Base-by-base conservation (phyloP, 1,140 invertebrate genomes). In the Drosophila paulistorum region DNA sequence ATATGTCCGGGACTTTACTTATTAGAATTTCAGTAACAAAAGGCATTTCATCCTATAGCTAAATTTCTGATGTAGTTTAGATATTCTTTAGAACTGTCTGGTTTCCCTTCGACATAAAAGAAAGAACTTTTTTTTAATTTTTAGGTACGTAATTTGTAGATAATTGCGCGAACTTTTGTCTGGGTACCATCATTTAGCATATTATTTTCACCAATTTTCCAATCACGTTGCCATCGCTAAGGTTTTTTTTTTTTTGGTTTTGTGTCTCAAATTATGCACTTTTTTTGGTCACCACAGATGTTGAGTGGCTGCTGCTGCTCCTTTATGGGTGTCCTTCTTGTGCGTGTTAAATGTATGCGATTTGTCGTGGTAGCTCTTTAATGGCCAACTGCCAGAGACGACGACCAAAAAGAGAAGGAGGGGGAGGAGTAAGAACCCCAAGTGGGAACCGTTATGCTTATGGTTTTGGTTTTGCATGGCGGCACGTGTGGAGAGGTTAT, bases 261-360 rank as follows among this genome's bases (percentile, higher is more conserved):
- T 51, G 20, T 51, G 4, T 23, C 3, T 51, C 17, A 51, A 87
- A 87, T 84, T 87, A 87, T 89, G 83, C 83, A 89, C 55, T 87
- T 82, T 81, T 81, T 87, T 81, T 41, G 37, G 13, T 80, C 54
- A 61, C 67, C 68, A 77, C 68, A 77, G 67, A 67, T 57, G 65
- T 71, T 64, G 33, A 55, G 13, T 23, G 11, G 26, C 6, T 59
- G 42, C 63, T 51, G 11, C 63, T 51, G 11, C 41, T 70, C n/a
- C 48, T 64, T 59, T 60, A 55, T 41, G 39, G 14, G 7, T 30
- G 26, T 69, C 45, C 65, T 66, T 61, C 59, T 67, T 82, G 72
- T 79, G 76, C 77, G 79, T 87, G 82, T 83, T 86, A 86, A 86
- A 86, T 86, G 82, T 86, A 77, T 86, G 83, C 83, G 76, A 86